A percentile compares a stretch with the other conserved stretches of the same genome.
Evolutionary conservation across 2,888 invertebrate genomes (phyloP).

Genomic region (Subacronicta megacephala): DNA sequence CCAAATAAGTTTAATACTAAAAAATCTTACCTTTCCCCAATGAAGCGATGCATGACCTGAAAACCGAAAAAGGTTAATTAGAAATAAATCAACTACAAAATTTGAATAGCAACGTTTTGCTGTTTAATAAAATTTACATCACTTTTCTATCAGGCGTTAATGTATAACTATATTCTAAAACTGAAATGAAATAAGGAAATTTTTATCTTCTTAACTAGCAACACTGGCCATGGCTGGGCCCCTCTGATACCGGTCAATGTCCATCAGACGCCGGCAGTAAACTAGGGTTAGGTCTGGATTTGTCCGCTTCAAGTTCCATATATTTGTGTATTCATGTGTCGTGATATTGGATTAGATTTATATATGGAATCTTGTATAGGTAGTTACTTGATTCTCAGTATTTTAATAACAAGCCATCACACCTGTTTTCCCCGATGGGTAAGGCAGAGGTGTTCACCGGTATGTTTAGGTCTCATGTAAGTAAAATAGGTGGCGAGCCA

Average conservation of each 20-base stretch:
- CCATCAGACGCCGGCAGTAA: slow-evolving; percentile 65
- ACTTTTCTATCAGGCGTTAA: slow-evolving; percentile 17
- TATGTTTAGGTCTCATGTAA: too few species aligned
- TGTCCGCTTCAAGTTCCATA: slow-evolving; percentile 51
- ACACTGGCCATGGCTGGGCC: slow-evolving; percentile 53
- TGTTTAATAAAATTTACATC: too few species aligned
- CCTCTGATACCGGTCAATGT: slow-evolving; percentile 67
- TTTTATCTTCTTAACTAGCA: slow-evolving; percentile 25
- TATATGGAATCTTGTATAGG: slow-evolving; percentile 20
- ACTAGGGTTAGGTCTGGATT: slow-evolving; percentile 62
- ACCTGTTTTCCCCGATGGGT: too few species aligned
- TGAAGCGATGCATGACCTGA: too few species aligned
- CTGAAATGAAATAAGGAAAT: slow-evolving; percentile 9
- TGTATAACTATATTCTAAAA: not conserved
- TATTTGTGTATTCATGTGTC: slow-evolving; percentile 53
- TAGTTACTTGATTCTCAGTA: not conserved
- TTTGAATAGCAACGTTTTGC: not conserved
- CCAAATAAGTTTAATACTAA: not conserved
- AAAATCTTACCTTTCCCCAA: too few species aligned
- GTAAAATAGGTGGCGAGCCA: too few species aligned
- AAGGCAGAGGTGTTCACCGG: too few species aligned
- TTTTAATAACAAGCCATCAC: too few species aligned
- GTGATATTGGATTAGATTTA: slow-evolving; percentile 52
- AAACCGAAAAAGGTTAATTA: too few species aligned
- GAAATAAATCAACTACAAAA: too few species aligned